phyloP scores from a whole-genome alignment of 2,113 vertebrate species.

The Zosterops borbonicus region DNA sequence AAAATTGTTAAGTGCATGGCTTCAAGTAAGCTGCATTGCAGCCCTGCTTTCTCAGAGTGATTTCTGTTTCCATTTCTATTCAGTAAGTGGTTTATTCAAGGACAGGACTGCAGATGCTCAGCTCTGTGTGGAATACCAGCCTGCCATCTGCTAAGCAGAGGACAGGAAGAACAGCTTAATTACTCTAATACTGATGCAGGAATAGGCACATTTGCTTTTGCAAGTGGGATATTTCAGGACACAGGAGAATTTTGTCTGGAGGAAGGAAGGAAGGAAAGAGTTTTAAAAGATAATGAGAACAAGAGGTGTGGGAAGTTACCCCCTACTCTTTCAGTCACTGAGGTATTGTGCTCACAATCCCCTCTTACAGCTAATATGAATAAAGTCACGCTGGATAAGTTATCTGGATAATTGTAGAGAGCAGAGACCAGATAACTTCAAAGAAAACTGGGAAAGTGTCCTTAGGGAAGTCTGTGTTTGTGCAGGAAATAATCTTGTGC shows the following conservation, averaged over 20 bases:
- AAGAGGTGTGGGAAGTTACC: conserved; percentile 35
- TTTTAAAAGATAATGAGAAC: conserved; percentile 40
- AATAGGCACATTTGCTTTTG: conserved; percentile 51
- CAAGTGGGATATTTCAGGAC: conserved; percentile 33
- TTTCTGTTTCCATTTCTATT: conserved; percentile 24
- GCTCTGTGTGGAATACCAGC: conserved; percentile 29
- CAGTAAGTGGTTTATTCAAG: conserved; percentile 40
- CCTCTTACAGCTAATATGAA: conserved; percentile 32
- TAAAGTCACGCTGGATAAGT: conserved; percentile 22
- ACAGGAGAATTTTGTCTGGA: conserved; percentile 30
- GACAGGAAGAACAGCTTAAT: conserved; percentile 54
- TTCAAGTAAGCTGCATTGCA: not conserved
- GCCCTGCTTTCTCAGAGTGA: not conserved
- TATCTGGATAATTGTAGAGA: not conserved
- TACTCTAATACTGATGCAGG: conserved; percentile 38
- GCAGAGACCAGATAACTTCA: not conserved
- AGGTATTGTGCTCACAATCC: conserved; percentile 14
- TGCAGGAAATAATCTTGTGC: not conserved
- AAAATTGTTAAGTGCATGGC: not conserved
- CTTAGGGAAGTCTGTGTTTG: not conserved
- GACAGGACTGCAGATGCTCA: conserved; percentile 52
- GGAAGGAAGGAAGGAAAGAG: conserved; percentile 42
- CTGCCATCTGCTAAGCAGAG: conserved; percentile 61
- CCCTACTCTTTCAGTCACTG: conserved; percentile 16
- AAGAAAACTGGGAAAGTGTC: not conserved